Base-by-base conservation (phyloP, 2,797 vertebrate genomes). In the Eulemur mongoz region DNA sequence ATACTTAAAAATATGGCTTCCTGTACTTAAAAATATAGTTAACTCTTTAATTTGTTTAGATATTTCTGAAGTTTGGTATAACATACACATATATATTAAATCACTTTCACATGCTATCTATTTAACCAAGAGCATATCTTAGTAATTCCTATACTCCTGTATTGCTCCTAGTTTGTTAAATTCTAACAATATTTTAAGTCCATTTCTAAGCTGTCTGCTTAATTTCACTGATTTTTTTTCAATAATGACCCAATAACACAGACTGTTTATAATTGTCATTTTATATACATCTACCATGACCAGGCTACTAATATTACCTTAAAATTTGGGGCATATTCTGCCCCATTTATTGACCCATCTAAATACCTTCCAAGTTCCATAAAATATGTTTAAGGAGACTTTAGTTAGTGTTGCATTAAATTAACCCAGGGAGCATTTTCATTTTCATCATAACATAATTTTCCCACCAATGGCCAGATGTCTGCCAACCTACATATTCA, bases 371-470 rank as follows among this genome's bases (percentile, higher is more conserved):
- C 45, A 81, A 69, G 14, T 54, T 90, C 30, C 70, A 80, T 35
- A 67, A 90, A 85, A 32, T 63, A 88, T 35, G n/a, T 91, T 79
- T n/a, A 82, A 89, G 27, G 54, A 73, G 10, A 94, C 50, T 94
- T 87, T 83, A 82, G 9, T 88, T 80, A 54, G n/a, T 63, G 18
- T 27, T 61, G 1, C 50, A 84, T 88, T 89, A 83, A 84, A 84
- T 93, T 94, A 92, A 81, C 48, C 40, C 78, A 70, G 10, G 27
- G 59, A 90, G 10, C 14, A 86, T 63, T 88, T 93, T 81, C n/a
- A 73, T 50, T 91, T 93, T 89, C 45, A 76, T 81, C 52, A 81
- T 76, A 61, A 70, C 35, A 67, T 57, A 76, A 81, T 90, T 70
- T 96, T 72, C 35, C 63, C 80, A 78, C 12, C 20, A 73, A 50